Evolutionary conservation across 2,113 vertebrate species (phyloP).

Genomic region (Cololabis saira): DNA sequence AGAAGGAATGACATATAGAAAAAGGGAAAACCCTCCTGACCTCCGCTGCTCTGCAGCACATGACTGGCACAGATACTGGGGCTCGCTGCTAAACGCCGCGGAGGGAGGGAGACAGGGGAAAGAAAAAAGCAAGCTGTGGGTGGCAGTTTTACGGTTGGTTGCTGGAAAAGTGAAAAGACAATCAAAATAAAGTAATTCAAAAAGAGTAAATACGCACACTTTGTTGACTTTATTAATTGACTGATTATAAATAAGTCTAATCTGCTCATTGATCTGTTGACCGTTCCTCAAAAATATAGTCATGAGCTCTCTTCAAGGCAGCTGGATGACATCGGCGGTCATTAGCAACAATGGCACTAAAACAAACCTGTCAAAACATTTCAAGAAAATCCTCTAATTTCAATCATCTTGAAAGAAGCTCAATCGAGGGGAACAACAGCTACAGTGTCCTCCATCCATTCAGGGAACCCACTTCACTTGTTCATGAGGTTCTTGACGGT

Average conservation of each 20-base stretch:
- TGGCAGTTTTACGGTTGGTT: neutral
- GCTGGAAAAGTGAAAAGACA: no score
- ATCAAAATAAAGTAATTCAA: constrained; percentile 1
- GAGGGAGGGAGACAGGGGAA: neutral
- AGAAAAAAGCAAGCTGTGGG: constrained; percentile 9
- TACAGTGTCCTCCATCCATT: constrained; percentile 25
- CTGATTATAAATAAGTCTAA: constrained; percentile 20
- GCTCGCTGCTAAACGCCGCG: constrained; percentile 26
- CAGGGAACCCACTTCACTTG: constrained; percentile 69
- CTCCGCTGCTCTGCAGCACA: constrained; percentile 43
- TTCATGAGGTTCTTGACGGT: constrained; percentile 65
- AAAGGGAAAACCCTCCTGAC: constrained; percentile 62
- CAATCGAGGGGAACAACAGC: constrained; percentile 42
- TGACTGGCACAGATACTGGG: constrained; percentile 43
- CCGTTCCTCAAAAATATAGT: constrained; percentile 8
- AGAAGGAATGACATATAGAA: constrained; percentile 74
- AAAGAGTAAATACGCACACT: no score
- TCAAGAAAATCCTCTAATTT: constrained; percentile 35
- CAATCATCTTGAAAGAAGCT: constrained; percentile 43
- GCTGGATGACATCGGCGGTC: constrained; percentile 2
- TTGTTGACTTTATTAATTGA: constrained; percentile 31
- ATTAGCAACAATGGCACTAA: constrained; percentile 44
- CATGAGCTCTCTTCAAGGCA: constrained; percentile 24
- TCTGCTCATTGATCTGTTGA: constrained; percentile 36
- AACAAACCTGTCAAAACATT: constrained; percentile 64